These are phyloP conservation scores for Vombatus ursinus DNA, from an alignment of 2,113 vertebrate genomes.

Conservation along the genomic window DNA sequence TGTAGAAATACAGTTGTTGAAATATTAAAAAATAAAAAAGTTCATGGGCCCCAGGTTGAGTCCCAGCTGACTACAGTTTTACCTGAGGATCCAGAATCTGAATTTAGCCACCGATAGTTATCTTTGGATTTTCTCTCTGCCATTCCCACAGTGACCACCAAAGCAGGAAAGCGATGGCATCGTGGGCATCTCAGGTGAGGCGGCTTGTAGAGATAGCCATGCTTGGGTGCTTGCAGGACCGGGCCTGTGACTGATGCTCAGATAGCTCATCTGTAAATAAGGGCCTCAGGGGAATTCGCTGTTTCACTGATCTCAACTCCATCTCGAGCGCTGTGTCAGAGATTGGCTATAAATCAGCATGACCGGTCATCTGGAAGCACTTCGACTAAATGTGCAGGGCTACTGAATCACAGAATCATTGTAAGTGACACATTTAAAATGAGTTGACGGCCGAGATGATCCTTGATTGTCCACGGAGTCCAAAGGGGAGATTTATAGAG, in stretches of 20 bases:
- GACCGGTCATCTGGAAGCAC: slow-evolving; percentile 2
- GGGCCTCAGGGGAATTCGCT: background rate
- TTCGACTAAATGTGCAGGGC: background rate
- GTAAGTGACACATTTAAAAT: slow-evolving; percentile 14
- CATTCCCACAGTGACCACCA: background rate
- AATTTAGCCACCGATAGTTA: background rate
- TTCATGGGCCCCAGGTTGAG: background rate
- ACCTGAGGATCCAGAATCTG: background rate
- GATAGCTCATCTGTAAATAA: background rate
- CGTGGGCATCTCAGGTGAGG: background rate
- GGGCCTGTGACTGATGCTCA: background rate
- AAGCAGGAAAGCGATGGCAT: background rate
- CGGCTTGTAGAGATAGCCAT: background rate
- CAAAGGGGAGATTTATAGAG: background rate
- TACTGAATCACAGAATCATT: slow-evolving; percentile 12
- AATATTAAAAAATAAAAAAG: background rate
- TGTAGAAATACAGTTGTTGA: background rate
- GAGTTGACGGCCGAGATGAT: background rate
- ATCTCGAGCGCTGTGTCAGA: background rate
- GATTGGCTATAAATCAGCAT: background rate
- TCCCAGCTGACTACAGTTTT: background rate
- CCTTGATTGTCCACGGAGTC: background rate
- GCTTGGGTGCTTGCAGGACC: background rate
- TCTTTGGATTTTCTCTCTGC: background rate
- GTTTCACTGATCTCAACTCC: slow-evolving; percentile 4